These are phyloP conservation scores for Acrocera orbiculus DNA, from an alignment of 2,888 invertebrate genomes.

Conservation along the genomic window DNA sequence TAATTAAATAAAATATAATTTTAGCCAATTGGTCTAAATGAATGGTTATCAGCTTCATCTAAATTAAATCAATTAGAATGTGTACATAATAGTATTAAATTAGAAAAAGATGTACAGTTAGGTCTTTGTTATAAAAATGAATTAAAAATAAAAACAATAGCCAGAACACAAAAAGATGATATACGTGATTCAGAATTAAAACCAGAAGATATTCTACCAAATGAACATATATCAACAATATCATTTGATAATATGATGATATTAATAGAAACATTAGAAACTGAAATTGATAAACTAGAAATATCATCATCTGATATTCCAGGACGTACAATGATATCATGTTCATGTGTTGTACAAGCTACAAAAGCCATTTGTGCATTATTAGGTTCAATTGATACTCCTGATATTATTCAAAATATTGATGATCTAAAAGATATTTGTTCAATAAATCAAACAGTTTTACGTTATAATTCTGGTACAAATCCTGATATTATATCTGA, in stretches of 20 bases:
- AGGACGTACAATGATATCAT: conserved; percentile 37
- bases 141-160: conserved; percentile 48
- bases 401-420: conserved; percentile 66
- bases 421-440: conserved; percentile 31
- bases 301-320: conserved; percentile 42
- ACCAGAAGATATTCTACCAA: conserved; percentile 63
- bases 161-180: conserved; percentile 69
- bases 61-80: conserved; percentile 80
- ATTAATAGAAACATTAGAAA: conserved; percentile 63
- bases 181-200: conserved; percentile 53
- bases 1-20: conserved; percentile 3
- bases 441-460: conserved; percentile 22
- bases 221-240: conserved; percentile 53
- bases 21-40: conserved; percentile 54
- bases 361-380: conserved; percentile 84
- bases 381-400: conserved; percentile 74
- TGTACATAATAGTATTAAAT: conserved; percentile 79
- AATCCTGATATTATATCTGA: conserved; percentile 49
- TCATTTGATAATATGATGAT: conserved; percentile 73
- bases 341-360: conserved; percentile 67
- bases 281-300: conserved; percentile 60
- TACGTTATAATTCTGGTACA: conserved; percentile 16
- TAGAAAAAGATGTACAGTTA: conserved; percentile 71
- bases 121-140: conserved; percentile 47
- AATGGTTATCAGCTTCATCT: conserved; percentile 73